Conservation (phyloP, 2,113 vertebrate genomes). For the Ictalurus punctatus region DNA sequence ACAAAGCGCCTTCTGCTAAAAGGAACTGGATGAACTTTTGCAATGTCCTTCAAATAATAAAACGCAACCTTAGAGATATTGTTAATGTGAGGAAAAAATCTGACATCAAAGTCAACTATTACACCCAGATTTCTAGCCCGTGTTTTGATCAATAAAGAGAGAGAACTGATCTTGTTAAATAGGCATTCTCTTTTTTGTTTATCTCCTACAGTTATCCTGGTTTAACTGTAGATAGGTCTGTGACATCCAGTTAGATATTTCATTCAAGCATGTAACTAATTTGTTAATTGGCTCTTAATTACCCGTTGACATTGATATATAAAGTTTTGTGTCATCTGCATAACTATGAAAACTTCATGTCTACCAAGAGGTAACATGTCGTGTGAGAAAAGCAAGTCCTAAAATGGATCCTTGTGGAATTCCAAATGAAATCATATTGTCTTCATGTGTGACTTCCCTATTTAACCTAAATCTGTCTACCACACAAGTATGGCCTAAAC, state of each 20-base stretch:
- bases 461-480: too few species aligned
- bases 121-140: slow-evolving; percentile 41
- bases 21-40: background rate
- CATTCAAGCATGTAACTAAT: background rate
- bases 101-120: background rate
- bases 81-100: background rate
- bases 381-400: too few species aligned
- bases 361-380: too few species aligned
- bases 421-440: too few species aligned
- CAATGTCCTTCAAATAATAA: background rate
- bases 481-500: too few species aligned
- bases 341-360: too few species aligned
- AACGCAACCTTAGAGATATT: background rate
- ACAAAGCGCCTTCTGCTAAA: background rate
- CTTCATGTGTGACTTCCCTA: too few species aligned
- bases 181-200: background rate
- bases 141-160: background rate
- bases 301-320: too few species aligned
- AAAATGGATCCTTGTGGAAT: too few species aligned
- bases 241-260: background rate
- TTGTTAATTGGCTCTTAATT: background rate
- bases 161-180: slow-evolving; percentile 46
- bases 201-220: slow-evolving; percentile 1
- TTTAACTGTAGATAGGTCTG: background rate
- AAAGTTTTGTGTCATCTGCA: too few species aligned